Base-by-base conservation (phyloP, 2,888 invertebrate species). In the Scaptomyza polygonia region DNA sequence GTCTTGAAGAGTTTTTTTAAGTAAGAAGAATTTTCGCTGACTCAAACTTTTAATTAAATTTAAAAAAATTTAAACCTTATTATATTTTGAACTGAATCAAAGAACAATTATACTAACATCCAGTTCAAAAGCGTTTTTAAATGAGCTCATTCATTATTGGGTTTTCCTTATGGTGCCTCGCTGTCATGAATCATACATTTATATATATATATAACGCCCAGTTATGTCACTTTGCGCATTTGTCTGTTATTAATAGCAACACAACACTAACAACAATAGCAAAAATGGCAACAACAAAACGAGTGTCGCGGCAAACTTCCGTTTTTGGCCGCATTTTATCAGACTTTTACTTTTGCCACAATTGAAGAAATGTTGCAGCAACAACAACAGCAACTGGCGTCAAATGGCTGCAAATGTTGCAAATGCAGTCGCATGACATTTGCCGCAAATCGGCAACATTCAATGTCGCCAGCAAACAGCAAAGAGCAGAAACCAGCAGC, bases 341-440 rank as follows among this genome's bases (percentile, higher is more conserved):
- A 43, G 68, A 83, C 82, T 83, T 83, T 83, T 83, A 83, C 82
- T 83, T 82, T 82, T 79, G 68, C 61, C 48, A 55, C 61, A 68
- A 43, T 69, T 80, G 77, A 69, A 71, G 65, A 68, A 61, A 72
- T 61, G 59, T 55, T 29, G 52, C 65, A 59, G 52, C 36, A 39
- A 30, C 39, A 18, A 53, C 47, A 55, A 18, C 32, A 48, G 39
- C 36, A 39, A 30, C 27, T 30, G 21, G 11, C 44, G 14, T 16
- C 56, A 49, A 36, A 14, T 27, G 18, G 34, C 14, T 21, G 67
- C 36, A 63, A 63, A 53, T 57, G 63, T 52, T 68, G 79, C 72
- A 72, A 71, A 62, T 69, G 75, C 68, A 79, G 72, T 77, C 54
- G 74, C 82, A 82, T 82, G 85, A 69, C 82, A 79, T 79, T 79